Evolutionary conservation across 2,113 vertebrate species (phyloP).

Genomic region (Pseudonaja textilis): DNA sequence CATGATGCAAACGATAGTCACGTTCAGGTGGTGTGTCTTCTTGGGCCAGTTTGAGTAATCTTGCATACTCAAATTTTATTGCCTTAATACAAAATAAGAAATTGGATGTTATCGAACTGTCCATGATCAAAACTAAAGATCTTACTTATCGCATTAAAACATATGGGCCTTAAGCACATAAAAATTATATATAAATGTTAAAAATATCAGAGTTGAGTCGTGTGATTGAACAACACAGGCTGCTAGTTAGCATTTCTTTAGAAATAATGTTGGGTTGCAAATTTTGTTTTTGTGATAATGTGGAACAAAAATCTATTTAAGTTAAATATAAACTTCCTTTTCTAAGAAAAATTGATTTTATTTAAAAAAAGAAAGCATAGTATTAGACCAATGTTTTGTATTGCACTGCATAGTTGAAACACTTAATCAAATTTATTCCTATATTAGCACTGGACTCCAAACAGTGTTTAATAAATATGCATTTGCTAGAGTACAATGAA

Average conservation of each 20-base stretch:
- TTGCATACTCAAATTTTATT: slow-evolving; percentile 91
- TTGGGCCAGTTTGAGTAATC: slow-evolving; percentile 88
- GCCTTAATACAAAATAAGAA: slow-evolving; percentile 73
- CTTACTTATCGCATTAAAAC: neutral
- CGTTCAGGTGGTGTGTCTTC: slow-evolving; percentile 88
- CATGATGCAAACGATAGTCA: slow-evolving; percentile 90
- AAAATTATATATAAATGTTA: neutral
- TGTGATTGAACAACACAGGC: neutral
- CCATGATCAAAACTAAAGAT: neutral
- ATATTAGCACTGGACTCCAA: neutral
- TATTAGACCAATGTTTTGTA: neutral
- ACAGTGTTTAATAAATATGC: neutral
- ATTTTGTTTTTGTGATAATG: neutral
- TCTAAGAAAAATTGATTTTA: neutral
- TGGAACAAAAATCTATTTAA: neutral
- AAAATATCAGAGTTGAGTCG: neutral
- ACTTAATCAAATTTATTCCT: neutral
- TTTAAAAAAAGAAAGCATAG: neutral
- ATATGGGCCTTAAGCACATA: neutral
- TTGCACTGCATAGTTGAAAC: neutral
- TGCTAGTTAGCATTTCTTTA: neutral
- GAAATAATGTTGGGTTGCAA: neutral
- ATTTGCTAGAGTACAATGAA: neutral
- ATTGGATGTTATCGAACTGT: neutral
- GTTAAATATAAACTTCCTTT: neutral